A percentile compares a stretch with the other conserved stretches of the same genome.
These are phyloP conservation scores for Taeniopygia guttata DNA, from an alignment of 2,797 vertebrate species.

Conservation along the genomic window DNA sequence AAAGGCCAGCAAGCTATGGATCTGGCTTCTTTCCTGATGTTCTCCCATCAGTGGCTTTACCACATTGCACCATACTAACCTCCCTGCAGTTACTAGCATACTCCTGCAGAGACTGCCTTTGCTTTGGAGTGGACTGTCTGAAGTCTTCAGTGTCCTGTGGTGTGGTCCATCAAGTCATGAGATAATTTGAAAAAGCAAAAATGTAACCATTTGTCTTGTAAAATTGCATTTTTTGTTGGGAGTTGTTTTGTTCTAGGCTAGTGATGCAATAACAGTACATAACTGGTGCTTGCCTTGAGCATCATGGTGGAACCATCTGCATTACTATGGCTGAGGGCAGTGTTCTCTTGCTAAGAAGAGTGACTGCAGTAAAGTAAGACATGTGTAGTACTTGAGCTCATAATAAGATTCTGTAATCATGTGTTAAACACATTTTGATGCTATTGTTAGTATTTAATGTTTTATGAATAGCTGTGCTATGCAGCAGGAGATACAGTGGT, in stretches of 20 bases:
- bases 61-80: accelerated
- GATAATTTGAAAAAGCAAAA: background rate
- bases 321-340: background rate
- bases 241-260: background rate
- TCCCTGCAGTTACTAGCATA: background rate
- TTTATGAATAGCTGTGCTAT: background rate
- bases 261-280: background rate
- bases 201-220: background rate
- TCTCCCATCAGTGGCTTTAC: background rate
- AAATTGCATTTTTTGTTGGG: background rate
- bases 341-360: background rate
- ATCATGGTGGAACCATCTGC: background rate
- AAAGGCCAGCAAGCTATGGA: background rate
- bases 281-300: background rate
- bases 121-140: background rate
- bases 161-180: background rate
- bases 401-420: background rate
- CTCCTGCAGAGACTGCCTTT: background rate
- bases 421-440: background rate
- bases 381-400: background rate
- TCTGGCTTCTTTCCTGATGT: background rate
- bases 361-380: background rate
- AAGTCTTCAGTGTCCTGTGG: background rate
- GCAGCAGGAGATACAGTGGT: background rate
- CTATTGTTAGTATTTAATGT: background rate